Conservation (phyloP, 2,888 invertebrate species). For the Hemaris fuciformis region DNA sequence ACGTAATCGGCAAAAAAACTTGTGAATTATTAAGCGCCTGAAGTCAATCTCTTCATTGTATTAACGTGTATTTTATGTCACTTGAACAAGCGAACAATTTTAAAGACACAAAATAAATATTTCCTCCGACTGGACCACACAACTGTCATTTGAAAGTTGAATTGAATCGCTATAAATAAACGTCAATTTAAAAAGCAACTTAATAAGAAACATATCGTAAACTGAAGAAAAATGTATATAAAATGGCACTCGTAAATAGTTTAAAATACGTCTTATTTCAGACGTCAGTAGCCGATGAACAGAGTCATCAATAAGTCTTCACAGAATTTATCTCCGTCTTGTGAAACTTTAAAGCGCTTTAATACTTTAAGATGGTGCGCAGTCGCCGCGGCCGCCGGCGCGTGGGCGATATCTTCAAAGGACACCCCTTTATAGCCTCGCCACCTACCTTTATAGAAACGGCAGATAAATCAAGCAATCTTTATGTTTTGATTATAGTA, state of each 20-base stretch:
- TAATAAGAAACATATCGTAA: slow-evolving; percentile 2
- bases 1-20: no score
- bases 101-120: neutral
- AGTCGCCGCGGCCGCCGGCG: neutral
- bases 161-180: neutral
- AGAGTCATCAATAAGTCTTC: slow-evolving; percentile 40
- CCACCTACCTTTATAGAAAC: neutral
- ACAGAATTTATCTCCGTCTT: slow-evolving; percentile 39
- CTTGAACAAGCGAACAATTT: neutral
- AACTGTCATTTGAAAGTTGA: neutral
- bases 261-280: slow-evolving; percentile 25
- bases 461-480: neutral
- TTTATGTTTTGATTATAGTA: neutral
- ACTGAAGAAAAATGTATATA: slow-evolving; percentile 4
- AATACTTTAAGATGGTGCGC: neutral
- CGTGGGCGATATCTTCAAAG: slow-evolving; percentile 8
- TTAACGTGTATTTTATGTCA: no score
- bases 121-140: neutral
- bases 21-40: no score
- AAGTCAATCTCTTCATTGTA: no score
- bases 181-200: slow-evolving; percentile 1
- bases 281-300: slow-evolving; percentile 37
- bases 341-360: neutral
- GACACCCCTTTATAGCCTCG: slow-evolving; percentile 1
- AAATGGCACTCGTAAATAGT: slow-evolving; percentile 9